These are phyloP conservation scores for Lutraria rhynchaena DNA, from an alignment of 1,140 invertebrate species.

Conservation along the genomic window DNA sequence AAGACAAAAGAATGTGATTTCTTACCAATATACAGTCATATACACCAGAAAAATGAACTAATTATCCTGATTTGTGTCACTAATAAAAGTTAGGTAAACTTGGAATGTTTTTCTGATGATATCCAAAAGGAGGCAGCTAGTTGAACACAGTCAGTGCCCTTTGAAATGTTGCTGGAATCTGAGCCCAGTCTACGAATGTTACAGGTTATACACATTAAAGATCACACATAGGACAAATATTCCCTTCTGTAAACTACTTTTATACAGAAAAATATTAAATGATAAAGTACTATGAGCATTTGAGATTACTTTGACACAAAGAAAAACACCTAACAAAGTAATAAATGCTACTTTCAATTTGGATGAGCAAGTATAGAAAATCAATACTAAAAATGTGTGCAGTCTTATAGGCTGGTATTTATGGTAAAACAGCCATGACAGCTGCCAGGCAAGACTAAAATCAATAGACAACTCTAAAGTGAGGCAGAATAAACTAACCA, in stretches of 20 bases:
- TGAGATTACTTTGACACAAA: background rate
- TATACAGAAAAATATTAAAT: background rate
- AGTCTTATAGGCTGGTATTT: conserved; percentile 14
- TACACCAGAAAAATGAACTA: background rate
- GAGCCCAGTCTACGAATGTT: too few relatives aligned
- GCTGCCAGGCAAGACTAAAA: conserved; percentile 34
- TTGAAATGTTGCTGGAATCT: too few relatives aligned
- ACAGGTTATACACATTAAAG: too few relatives aligned
- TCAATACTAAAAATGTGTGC: background rate
- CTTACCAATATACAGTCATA: background rate
- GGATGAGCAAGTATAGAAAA: background rate
- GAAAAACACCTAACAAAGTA: background rate
- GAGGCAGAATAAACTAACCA: conserved; percentile 41
- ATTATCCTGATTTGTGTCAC: background rate
- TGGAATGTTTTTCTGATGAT: background rate
- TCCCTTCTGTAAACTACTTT: background rate
- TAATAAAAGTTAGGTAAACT: conserved; percentile 23
- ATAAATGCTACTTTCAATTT: background rate
- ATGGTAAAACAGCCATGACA: conserved; percentile 33
- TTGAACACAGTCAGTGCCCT: too few relatives aligned
- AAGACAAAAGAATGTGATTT: background rate
- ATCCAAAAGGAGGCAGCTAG: background rate
- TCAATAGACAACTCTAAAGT: conserved; percentile 49
- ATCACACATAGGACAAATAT: too few relatives aligned
- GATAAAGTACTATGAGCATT: background rate